Conservation (phyloP, 2,888 invertebrate genomes). For the Callyntrura sp. region DNA sequence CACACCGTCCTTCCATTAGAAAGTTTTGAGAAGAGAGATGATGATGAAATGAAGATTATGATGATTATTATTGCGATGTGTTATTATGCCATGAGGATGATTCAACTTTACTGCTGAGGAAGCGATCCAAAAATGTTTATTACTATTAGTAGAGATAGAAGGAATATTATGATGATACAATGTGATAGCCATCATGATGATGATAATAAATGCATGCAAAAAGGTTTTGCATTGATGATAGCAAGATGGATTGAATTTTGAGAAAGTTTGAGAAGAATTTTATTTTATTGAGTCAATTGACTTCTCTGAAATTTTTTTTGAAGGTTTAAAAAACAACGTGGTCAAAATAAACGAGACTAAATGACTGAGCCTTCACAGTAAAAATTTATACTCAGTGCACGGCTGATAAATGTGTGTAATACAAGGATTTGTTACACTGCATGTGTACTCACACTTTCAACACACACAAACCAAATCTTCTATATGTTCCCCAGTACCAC, state of each 20-base stretch:
- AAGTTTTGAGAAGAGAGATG: constrained; percentile 28
- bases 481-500: background rate
- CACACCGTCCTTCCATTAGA: background rate
- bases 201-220: constrained; percentile 1
- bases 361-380: constrained; percentile 51
- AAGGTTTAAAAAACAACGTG: constrained; percentile 47
- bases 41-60: constrained; percentile 47
- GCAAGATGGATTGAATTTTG: constrained; percentile 31
- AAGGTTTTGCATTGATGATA: constrained; percentile 36
- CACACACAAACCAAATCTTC: background rate
- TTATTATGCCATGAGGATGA: constrained; percentile 23
- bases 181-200: too few relatives aligned
- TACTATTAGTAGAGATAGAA: background rate
- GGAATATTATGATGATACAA: background rate
- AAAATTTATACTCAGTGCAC: constrained; percentile 8
- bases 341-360: background rate
- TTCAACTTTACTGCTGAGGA: constrained; percentile 34
- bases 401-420: constrained; percentile 21
- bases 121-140: constrained; percentile 40
- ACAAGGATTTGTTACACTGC: constrained; percentile 5
- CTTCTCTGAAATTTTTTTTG: constrained; percentile 53
- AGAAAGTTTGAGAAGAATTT: constrained; percentile 65
- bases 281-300: constrained; percentile 64
- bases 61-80: constrained; percentile 17
- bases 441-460: constrained; percentile 21